These are phyloP conservation scores for Crotalus viridis DNA, from an alignment of 2,113 vertebrate genomes.

Conservation along the genomic window DNA sequence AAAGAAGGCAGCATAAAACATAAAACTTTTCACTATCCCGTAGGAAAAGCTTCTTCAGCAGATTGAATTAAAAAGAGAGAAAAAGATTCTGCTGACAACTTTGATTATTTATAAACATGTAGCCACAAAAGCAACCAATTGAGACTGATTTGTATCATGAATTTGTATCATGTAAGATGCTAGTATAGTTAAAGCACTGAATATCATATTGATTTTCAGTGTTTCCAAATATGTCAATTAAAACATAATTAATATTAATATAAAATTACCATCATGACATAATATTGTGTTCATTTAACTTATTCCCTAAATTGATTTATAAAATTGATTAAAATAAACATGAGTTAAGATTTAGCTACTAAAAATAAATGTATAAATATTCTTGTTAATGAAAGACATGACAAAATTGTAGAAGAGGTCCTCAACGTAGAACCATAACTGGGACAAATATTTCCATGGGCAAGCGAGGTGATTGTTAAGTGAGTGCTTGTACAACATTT, in stretches of 20 bases:
- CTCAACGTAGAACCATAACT: background rate
- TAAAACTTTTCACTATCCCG: background rate
- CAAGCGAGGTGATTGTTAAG: background rate
- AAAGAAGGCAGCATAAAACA: background rate
- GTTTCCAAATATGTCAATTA: background rate
- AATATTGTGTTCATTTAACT: background rate
- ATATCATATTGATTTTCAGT: background rate
- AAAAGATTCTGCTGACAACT: background rate
- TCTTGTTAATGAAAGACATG: background rate
- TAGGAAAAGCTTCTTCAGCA: constrained; percentile 14
- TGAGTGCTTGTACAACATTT: background rate
- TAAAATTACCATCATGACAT: background rate
- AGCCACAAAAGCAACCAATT: background rate
- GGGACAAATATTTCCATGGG: background rate
- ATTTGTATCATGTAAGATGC: background rate
- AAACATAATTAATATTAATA: background rate
- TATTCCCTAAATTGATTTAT: background rate
- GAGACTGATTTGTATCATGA: constrained; percentile 3
- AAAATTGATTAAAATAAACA: background rate
- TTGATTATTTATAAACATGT: background rate
- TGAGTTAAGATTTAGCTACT: background rate
- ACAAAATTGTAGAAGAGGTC: background rate
- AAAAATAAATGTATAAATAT: background rate
- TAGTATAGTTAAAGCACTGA: background rate
- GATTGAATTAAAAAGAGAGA: constrained; percentile 3